Evolutionary conservation across 92 coral and sea anemone species (phyloP).

Genomic region (Muricea muricata): DNA sequence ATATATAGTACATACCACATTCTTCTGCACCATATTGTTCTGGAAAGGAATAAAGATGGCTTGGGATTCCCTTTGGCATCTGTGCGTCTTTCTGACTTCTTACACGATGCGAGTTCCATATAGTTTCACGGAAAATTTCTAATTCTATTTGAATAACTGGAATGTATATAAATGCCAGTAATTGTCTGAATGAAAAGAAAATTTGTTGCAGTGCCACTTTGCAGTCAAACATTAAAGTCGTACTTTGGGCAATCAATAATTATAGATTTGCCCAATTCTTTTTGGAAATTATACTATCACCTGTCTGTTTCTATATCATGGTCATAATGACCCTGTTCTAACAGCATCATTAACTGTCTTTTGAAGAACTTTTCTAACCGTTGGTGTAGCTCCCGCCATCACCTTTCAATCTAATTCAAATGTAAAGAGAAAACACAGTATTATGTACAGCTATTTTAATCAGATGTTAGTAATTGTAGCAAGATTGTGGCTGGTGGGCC

Average conservation of each 20-base stretch:
- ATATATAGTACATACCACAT: not conserved
- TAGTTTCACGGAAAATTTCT: not conserved
- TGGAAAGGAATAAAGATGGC: not conserved
- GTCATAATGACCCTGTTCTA: conserved; percentile 18
- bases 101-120: not conserved
- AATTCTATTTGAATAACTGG: not conserved
- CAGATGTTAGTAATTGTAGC: not conserved
- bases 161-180: not conserved
- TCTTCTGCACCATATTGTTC: not conserved
- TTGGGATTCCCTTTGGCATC: conserved; percentile 6
- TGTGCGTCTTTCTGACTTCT: not conserved
- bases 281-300: not conserved
- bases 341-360: conserved; percentile 7
- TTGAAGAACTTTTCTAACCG: conserved; percentile 14
- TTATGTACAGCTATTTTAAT: not conserved
- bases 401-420: not conserved
- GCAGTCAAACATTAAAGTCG: not conserved
- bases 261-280: not conserved
- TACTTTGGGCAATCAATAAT: not conserved
- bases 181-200: not conserved
- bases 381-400: not conserved
- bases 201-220: not conserved
- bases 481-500: conserved; percentile 13
- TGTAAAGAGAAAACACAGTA: not conserved
- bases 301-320: conserved; percentile 4